A percentile compares a stretch with the other conserved stretches of the same genome.
Evolutionary conservation across 2,113 vertebrate species (phyloP).

Genomic region (Myodes glareolus): DNA sequence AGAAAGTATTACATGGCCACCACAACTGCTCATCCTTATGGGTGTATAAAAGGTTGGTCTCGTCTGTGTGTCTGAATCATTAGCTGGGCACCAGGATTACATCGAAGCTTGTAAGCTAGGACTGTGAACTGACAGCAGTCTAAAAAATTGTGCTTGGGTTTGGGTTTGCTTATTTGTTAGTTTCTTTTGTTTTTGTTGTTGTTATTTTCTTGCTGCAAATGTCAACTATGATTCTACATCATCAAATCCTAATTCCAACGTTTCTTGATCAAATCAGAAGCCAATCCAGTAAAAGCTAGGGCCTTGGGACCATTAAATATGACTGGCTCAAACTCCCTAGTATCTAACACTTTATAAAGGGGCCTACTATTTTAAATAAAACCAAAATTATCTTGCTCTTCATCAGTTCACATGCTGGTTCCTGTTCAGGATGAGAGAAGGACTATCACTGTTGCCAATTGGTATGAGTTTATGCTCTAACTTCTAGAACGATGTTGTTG

Average conservation of each 20-base stretch:
- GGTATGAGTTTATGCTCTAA: no score
- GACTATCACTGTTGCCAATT: no score
- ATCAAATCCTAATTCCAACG: neutral
- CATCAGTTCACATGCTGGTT: accelerated
- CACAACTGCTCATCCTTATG: neutral
- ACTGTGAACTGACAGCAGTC: neutral
- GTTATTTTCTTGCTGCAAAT: neutral
- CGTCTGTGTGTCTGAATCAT: neutral
- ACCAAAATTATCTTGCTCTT: no score
- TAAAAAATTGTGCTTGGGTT: neutral
- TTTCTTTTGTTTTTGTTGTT: neutral
- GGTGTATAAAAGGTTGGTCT: neutral
- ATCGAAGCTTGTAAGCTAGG: neutral
- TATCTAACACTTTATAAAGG: neutral
- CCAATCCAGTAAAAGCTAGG: no score
- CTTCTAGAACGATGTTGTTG: neutral
- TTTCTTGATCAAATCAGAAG: neutral
- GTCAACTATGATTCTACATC: neutral
- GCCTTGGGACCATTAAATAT: accelerated
- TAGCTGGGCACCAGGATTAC: neutral
- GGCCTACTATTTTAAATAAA: no score
- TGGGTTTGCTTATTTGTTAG: neutral
- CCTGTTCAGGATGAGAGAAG: neutral
- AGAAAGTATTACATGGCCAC: neutral
- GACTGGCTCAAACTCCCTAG: neutral